Evolutionary conservation across 2,888 invertebrate genomes (phyloP).

Genomic region (Argyra leucocephala): DNA sequence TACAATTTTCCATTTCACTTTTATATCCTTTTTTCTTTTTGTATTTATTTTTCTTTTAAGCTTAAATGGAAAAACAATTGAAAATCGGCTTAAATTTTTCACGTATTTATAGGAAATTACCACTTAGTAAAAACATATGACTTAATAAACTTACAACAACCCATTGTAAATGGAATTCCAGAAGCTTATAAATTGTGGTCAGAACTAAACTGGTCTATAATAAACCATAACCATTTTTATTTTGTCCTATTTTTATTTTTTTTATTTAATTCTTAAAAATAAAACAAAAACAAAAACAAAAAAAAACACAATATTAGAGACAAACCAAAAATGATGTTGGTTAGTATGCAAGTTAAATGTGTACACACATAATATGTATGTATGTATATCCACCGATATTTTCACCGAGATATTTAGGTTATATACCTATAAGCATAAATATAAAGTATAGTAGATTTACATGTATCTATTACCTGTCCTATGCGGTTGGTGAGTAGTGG

Average conservation of each 20-base stretch:
- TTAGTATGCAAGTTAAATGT: not conserved
- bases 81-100: not conserved
- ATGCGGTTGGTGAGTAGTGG: too few species aligned
- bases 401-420: too few species aligned
- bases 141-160: not conserved
- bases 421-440: too few species aligned
- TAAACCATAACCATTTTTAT: not conserved
- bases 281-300: not conserved
- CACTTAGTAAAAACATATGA: not conserved
- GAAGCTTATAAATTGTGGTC: constrained; percentile 6
- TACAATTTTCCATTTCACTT: too few species aligned
- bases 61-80: not conserved
- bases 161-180: constrained; percentile 4
- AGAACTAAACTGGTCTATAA: not conserved
- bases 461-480: too few species aligned
- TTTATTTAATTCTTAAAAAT: not conserved
- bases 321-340: constrained; percentile 3
- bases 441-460: too few species aligned
- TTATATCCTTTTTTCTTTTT: too few species aligned
- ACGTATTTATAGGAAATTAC: not conserved
- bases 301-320: not conserved
- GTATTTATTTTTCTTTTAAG: not conserved
- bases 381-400: too few species aligned
- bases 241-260: not conserved
- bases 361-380: not conserved